Base-by-base conservation (phyloP, 2,113 vertebrate genomes). In the Kryptolebias marmoratus region DNA sequence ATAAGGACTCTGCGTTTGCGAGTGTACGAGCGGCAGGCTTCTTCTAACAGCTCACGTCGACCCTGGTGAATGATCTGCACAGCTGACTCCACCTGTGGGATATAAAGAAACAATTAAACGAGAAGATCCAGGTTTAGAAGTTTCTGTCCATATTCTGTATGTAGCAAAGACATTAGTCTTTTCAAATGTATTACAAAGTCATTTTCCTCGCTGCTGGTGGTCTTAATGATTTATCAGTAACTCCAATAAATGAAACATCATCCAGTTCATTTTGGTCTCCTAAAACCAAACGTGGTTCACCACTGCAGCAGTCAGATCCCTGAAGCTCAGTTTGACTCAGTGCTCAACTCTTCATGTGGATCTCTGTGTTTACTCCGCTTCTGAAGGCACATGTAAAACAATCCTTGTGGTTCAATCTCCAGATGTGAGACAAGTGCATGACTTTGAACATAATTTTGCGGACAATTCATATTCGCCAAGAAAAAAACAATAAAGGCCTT, bases 1-100 rank as follows among this genome's bases (percentile, higher is more conserved):
- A 87, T 94, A 50, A 97, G 94, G 57, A 96, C 94, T 2, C 93
- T 90, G 1, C 94, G 94, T 67, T 95, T 95, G 14, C 91, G 94
- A 3, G 95, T 95, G 88, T 96, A 95, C 45, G 94, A 94, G 81
- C 67, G 92, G 72, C 97, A 98, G 47, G 94, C 30, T 0, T 86
- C 92, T 69, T 89, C 95, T 55, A 98, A 79, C 77, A 95, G 89
- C 73, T 95, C 93, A 14, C 96, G 89, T 3, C 96, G 93, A 64
- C 93, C 93, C 65, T 95, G 94, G 81, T 98, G 96, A 68, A 91
- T 80, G 0, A 86, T 91, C 55, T 95, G 95, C 28, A 95, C 83
- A 0, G 91, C 86, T 0, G 95, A 95, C 73, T 92, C 91, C 18
- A 73, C 79, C 92, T 93, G 27, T 9, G 68, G 32, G 16, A 1